Percentiles rank a stretch among this genome's conserved stretches.
These are phyloP conservation scores for Formica selysi DNA, from an alignment of 1,140 invertebrate genomes.

Conservation along the genomic window DNA sequence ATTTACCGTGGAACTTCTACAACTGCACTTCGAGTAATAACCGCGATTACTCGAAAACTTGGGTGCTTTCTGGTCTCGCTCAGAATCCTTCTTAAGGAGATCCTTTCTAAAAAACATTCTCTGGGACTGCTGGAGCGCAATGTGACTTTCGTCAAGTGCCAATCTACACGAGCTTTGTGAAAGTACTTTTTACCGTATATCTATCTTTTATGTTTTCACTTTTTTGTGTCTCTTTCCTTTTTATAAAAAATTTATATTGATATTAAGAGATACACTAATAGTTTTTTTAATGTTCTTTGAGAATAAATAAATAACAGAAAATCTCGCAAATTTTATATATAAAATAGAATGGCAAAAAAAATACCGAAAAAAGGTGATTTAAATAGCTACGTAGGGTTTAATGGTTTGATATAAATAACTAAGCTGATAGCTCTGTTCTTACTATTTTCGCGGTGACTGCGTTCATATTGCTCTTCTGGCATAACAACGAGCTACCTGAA, in stretches of 20 bases:
- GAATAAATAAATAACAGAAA: neutral
- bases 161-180: constrained; percentile 22
- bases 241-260: constrained; percentile 26
- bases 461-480: constrained; percentile 44
- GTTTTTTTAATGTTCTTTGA: neutral
- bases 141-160: constrained; percentile 52
- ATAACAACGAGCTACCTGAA: constrained; percentile 50
- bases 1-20: constrained; percentile 67
- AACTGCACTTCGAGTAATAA: constrained; percentile 64
- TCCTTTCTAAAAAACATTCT: constrained; percentile 58
- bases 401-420: constrained; percentile 55
- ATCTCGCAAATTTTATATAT: neutral
- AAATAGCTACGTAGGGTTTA: constrained; percentile 10
- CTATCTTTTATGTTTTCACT: neutral
- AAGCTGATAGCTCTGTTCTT: neutral
- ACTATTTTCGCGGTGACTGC: constrained; percentile 41
- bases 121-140: constrained; percentile 27
- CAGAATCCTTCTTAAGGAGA: constrained; percentile 57
- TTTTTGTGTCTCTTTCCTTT: neutral
- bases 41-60: constrained; percentile 65
- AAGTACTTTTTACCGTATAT: neutral
- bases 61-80: constrained; percentile 28
- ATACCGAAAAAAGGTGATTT: constrained; percentile 15
- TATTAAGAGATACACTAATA: neutral
- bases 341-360: neutral